Conservation (phyloP, 2,888 invertebrate genomes). For the Arge pagana region DNA sequence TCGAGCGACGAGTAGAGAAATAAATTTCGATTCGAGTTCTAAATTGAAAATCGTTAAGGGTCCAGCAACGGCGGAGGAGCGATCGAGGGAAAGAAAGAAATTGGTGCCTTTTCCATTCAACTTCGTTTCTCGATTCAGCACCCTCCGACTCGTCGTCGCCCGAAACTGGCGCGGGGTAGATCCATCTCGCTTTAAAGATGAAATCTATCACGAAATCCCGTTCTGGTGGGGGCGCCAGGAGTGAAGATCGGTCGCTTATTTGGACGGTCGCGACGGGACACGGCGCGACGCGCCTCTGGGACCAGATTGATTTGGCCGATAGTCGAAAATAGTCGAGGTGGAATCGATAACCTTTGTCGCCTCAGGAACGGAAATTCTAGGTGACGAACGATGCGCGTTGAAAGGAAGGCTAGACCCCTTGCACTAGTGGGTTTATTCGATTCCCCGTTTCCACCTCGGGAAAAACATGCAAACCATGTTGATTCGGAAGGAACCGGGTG, state of each 20-base stretch:
- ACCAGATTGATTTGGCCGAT: constrained; percentile 20
- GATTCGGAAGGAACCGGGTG: constrained; percentile 13
- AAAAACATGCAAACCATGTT: constrained; percentile 13
- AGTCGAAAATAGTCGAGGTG: constrained; percentile 19
- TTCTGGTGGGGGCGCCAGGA: constrained; percentile 29
- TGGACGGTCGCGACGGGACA: constrained; percentile 27
- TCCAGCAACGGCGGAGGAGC: background rate
- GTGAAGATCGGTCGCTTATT: constrained; percentile 39
- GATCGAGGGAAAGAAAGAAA: constrained; percentile 6
- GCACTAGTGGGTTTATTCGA: constrained; percentile 6
- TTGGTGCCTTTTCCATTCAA: constrained; percentile 19
- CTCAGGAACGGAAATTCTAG: constrained; percentile 9
- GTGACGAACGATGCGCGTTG: constrained; percentile 7
- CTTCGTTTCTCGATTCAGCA: constrained; percentile 18
- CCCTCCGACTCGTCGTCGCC: constrained; percentile 12
- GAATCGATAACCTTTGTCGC: constrained; percentile 19
- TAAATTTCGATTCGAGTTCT: constrained; percentile 20
- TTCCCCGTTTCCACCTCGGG: constrained; percentile 6
- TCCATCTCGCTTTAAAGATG: constrained; percentile 43
- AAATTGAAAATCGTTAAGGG: constrained; percentile 15
- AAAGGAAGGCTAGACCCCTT: constrained; percentile 8
- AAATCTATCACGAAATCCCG: constrained; percentile 39
- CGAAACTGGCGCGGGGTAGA: constrained; percentile 30
- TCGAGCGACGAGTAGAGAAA: constrained; percentile 17
- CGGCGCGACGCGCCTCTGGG: constrained; percentile 17